Conservation (phyloP, 2,113 vertebrate genomes). For the Nothocercus julius region DNA sequence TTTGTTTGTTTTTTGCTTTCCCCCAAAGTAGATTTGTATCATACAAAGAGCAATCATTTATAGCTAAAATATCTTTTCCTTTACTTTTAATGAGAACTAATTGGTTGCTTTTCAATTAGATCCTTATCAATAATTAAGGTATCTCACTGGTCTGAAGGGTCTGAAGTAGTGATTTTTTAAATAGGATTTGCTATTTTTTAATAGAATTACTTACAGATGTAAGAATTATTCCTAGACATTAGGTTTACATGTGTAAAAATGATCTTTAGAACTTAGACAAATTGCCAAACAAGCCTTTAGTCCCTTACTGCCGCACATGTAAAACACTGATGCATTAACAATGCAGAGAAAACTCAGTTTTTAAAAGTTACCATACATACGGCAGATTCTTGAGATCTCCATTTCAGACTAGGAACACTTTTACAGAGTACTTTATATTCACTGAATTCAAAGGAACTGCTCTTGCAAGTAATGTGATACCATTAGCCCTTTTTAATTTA, state of each 20-base stretch:
- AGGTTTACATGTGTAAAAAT: neutral
- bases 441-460: neutral
- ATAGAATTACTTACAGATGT: neutral
- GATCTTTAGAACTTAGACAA: neutral
- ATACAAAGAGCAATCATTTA: neutral
- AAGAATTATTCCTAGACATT: neutral
- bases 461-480: neutral
- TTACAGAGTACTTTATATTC: neutral
- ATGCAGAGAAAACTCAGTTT: neutral
- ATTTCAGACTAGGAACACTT: neutral
- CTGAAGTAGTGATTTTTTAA: neutral
- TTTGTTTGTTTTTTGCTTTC: neutral
- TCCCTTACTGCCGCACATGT: neutral
- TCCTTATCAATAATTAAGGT: neutral
- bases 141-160: neutral
- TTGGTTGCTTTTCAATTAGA: neutral
- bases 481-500: neutral
- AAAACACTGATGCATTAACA: neutral
- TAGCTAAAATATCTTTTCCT: neutral
- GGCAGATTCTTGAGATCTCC: neutral
- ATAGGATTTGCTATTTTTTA: neutral
- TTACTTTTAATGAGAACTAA: neutral
- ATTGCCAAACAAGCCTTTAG: neutral
- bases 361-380: rapidly evolving
- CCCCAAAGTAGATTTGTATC: neutral